Conservation (phyloP, 2,888 invertebrate genomes). For the Mamestra brassicae region DNA sequence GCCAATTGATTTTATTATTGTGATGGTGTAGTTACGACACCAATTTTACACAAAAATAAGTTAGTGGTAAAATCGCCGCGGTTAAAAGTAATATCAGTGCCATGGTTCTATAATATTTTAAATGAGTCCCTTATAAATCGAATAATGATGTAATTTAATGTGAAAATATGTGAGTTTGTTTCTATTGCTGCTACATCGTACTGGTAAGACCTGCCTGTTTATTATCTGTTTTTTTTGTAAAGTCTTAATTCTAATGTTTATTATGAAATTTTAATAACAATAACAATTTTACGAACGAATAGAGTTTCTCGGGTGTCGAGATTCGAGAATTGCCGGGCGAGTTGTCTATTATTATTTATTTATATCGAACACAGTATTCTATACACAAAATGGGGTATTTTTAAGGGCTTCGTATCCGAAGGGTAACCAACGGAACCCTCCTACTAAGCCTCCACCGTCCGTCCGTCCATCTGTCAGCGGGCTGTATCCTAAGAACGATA, state of each 20-base stretch:
- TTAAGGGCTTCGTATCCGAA: no score
- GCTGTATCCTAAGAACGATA: no score
- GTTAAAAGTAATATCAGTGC: background rate
- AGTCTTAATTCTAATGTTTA: no score
- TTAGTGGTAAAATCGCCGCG: background rate
- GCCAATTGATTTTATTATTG: no score
- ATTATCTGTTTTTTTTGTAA: no score
- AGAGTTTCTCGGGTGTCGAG: background rate
- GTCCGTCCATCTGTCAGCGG: no score
- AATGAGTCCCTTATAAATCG: background rate
- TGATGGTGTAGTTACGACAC: no score
- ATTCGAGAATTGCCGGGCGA: background rate
- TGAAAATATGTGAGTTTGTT: constrained; percentile 9
- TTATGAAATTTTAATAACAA: no score
- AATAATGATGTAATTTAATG: background rate
- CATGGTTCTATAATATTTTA: background rate
- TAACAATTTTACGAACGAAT: background rate
- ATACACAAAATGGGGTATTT: background rate
- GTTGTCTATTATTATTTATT: background rate
- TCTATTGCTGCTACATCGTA: constrained; percentile 11
- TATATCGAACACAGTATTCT: no score
- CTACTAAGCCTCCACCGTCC: no score
- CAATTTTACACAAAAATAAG: no score
- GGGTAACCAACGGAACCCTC: no score
- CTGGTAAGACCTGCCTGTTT: background rate